Percentiles rank a stretch among this genome's conserved stretches.
Evolutionary conservation across 2,797 vertebrate species (phyloP).

Genomic region (Myotis daubentonii): DNA sequence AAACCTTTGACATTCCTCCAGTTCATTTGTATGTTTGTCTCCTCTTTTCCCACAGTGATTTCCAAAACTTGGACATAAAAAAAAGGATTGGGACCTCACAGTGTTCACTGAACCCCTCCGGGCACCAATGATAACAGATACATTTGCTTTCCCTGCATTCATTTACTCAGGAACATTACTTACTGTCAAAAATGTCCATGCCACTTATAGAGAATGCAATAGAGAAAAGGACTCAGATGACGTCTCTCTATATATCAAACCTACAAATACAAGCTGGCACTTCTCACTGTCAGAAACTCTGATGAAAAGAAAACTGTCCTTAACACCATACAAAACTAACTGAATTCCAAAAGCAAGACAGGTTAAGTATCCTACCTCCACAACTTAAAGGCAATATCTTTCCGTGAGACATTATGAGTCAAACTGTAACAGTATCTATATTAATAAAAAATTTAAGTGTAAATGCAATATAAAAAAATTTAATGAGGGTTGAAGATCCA

Average conservation of each 20-base stretch:
- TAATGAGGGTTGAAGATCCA: not conserved
- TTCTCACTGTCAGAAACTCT: constrained; percentile 49
- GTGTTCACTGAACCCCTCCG: not conserved
- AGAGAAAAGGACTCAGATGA: not conserved
- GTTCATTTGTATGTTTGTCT: constrained; percentile 63
- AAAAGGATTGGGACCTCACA: not conserved
- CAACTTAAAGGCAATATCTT: not conserved
- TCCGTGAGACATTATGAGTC: not conserved
- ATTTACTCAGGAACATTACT: not conserved
- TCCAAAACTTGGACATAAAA: not conserved
- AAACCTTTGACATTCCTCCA: constrained; percentile 79
- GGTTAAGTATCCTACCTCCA: not conserved
- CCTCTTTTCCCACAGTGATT: constrained; percentile 1
- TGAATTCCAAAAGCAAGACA: constrained; percentile 5
- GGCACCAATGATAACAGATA: not conserved
- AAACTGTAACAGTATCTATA: constrained; percentile 7
- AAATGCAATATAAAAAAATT: constrained; percentile 33
- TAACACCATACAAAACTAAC: not conserved
- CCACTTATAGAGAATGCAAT: not conserved
- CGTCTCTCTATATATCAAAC: constrained; percentile 27
- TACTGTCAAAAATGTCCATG: not conserved
- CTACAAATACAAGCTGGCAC: constrained; percentile 22
- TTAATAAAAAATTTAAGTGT: constrained; percentile 29
- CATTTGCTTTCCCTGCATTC: not conserved
- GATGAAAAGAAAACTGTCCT: constrained; percentile 49